Evolutionary conservation across 2,888 invertebrate genomes (phyloP).

Genomic region (Phytoseiulus persimilis): DNA sequence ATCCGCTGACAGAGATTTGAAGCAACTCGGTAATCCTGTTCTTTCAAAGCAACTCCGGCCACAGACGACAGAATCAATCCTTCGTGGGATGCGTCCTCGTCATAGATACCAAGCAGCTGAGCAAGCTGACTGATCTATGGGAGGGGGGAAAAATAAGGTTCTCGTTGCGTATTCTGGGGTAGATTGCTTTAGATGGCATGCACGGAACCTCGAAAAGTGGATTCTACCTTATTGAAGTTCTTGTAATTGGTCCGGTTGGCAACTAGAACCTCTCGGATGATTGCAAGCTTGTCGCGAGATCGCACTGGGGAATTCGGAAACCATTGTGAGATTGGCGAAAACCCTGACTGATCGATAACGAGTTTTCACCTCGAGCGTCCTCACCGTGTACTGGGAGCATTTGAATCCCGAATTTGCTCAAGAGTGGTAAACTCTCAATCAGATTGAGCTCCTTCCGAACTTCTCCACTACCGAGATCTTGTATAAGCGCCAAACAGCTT

Average conservation of each 20-base stretch:
- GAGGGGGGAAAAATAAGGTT: neutral
- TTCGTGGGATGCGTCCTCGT: neutral
- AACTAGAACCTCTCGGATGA: conserved; percentile 8
- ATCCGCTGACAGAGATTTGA: neutral
- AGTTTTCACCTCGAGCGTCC: neutral
- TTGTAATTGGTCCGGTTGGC: conserved; percentile 23
- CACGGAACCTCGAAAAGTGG: neutral
- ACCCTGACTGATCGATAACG: too few species aligned
- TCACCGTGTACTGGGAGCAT: conserved; percentile 10
- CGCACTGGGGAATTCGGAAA: conserved; percentile 27
- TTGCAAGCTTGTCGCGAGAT: neutral
- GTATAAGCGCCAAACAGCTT: neutral
- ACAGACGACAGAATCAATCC: neutral
- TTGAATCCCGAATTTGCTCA: conserved; percentile 22
- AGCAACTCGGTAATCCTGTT: neutral
- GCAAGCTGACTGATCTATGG: conserved; percentile 7
- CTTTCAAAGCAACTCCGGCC: neutral
- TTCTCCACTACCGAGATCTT: neutral
- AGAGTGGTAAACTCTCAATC: neutral
- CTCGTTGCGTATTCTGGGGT: too few species aligned
- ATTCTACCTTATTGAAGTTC: conserved; percentile 13
- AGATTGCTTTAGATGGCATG: too few species aligned
- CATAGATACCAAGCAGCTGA: neutral
- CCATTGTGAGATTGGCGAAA: too few species aligned
- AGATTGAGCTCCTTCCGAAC: conserved; percentile 12